Base-by-base conservation (phyloP, 2,888 invertebrate genomes). In the Smittia aterrima region DNA sequence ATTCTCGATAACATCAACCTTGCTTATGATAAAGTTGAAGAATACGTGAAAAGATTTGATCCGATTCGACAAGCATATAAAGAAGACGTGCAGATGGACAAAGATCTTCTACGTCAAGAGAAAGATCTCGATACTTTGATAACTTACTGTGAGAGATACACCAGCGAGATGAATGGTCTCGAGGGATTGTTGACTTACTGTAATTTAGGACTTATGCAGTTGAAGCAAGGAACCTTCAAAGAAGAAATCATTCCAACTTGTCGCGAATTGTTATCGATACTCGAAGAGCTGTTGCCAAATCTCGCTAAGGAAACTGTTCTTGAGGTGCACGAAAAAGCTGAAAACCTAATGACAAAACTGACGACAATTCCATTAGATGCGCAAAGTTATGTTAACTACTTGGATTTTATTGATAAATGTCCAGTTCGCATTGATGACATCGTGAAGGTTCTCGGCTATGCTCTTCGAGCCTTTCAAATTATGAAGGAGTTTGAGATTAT, bases 381-480 rank as follows among this genome's bases (percentile, higher is more conserved):
- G 0, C 84, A 87, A 0, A 92, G 93, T 77, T 87, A 89, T n/a
- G 87, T 88, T 11, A 80, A 82, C n/a, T 86, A 86, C 72, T 76
- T 83, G 22, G 78, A 81, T 54, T 87, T 86, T 66, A 80, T 89
- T 0, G 85, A 85, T 40, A 88, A 89, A 72, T 87, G 90, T 7
- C 87, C 89, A 77, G 80, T 84, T 1, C 86, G 89, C 79, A 87
- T 94, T 72, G 89, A 89, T 24, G 84, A 83, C 24, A 85, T 96
- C 79, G 93, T 94, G 79, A 84, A 86, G 64, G 86, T 89, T 32
- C 84, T 93, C 3, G 92, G 93, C 79, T 92, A 94, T 79, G 87
- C 92, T 4, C 90, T 92, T 77, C 93, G 95, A 79, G 82, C 94
- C 75, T 92, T 94, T 79, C 91, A 94, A 77, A 86, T 95, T 2